Evolutionary conservation across 1,140 invertebrate genomes (phyloP).

Genomic region (Carcinoscorpius rotundicauda): DNA sequence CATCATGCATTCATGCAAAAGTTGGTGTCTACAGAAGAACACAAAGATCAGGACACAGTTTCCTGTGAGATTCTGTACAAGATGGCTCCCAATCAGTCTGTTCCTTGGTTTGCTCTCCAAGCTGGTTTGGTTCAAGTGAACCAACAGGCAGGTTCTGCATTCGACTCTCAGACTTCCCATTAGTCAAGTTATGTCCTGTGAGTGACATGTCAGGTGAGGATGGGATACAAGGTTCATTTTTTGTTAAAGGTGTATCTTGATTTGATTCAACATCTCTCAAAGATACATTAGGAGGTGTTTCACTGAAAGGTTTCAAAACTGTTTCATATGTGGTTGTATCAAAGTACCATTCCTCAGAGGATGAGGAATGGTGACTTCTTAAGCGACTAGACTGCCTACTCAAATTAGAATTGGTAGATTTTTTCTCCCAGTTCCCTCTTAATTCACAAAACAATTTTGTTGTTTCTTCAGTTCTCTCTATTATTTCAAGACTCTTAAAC

Average conservation of each 20-base stretch:
- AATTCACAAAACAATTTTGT: no score
- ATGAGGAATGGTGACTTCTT: constrained; percentile 12
- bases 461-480: no score
- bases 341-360: constrained; percentile 13
- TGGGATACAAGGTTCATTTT: neutral
- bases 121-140: neutral
- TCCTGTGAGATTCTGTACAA: no score
- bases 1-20: no score
- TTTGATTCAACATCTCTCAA: neutral
- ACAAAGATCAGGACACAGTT: no score
- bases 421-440: no score
- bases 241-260: neutral
- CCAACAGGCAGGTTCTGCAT: neutral
- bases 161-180: neutral
- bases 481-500: no score
- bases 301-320: no score
- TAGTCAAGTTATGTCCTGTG: neutral
- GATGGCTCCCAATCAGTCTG: no score
- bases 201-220: neutral
- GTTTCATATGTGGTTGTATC: neutral
- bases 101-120: no score
- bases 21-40: no score
- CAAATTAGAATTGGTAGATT: neutral
- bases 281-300: no score
- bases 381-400: constrained; percentile 6